phyloP scores from a whole-genome alignment of 2,113 vertebrate species.

The Peromyscus maniculatus region DNA sequence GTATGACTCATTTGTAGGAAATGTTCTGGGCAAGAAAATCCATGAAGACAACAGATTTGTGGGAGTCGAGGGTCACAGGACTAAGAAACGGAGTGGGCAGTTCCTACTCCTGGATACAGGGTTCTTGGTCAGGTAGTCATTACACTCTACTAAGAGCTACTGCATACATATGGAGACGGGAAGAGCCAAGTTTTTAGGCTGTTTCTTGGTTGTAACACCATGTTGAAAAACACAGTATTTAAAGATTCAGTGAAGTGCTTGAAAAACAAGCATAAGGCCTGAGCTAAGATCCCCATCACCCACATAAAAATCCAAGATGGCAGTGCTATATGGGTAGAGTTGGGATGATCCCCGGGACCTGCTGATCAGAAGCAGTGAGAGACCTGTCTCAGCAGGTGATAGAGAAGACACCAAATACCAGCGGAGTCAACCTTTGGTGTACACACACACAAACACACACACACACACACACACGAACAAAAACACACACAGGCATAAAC shows the following conservation, averaged over 20 bases:
- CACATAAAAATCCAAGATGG: neutral
- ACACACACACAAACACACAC: no score
- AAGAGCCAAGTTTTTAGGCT: neutral
- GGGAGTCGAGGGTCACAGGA: neutral
- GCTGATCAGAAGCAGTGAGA: neutral
- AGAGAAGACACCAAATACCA: neutral
- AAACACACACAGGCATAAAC: no score
- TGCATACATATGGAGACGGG: neutral
- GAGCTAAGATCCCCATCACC: no score
- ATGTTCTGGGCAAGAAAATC: neutral
- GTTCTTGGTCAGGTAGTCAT: neutral
- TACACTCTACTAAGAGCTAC: neutral
- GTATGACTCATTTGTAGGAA: neutral
- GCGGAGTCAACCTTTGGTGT: neutral
- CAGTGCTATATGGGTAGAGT: neutral
- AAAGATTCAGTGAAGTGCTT: neutral
- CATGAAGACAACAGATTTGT: neutral
- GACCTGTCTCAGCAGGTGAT: neutral
- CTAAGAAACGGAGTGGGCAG: neutral
- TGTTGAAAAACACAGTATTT: conserved; percentile 7
- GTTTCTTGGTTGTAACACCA: neutral
- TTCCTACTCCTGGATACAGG: no score
- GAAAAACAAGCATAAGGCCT: no score
- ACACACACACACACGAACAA: no score
- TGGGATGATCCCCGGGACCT: neutral